These are phyloP conservation scores for Caenorhabditis sp. DNA, from an alignment of 2,888 invertebrate species.

Conservation along the genomic window DNA sequence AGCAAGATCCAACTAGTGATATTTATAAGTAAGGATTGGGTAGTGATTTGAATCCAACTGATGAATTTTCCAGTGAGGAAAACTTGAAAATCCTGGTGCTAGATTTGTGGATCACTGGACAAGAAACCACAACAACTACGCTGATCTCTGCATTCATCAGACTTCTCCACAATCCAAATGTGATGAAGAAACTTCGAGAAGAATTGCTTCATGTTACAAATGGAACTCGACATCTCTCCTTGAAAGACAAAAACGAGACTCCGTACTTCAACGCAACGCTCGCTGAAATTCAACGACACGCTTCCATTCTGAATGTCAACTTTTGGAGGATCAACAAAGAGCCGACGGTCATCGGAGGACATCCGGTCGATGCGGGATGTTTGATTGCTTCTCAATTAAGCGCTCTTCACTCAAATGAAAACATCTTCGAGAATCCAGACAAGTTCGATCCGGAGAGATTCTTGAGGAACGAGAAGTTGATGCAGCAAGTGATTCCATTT, in stretches of 20 bases:
- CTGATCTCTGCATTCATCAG: constrained; percentile 56
- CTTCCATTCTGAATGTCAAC: no score
- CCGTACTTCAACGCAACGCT: no score
- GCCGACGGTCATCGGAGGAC: constrained; percentile 45
- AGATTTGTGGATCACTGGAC: constrained; percentile 70
- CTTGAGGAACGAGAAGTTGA: constrained; percentile 50
- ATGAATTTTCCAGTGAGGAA: constrained; percentile 37
- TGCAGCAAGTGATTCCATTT: constrained; percentile 60
- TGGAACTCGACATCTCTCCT: constrained; percentile 20
- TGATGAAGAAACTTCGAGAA: constrained; percentile 46
- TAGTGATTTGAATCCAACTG: not conserved
- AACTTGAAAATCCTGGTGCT: constrained; percentile 40
- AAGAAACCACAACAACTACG: constrained; percentile 68
- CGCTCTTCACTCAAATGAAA: constrained; percentile 56
- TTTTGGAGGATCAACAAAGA: no score
- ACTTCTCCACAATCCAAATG: constrained; percentile 62
- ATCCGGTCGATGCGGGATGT: constrained; percentile 46
- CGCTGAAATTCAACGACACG: no score
- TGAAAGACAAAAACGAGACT: constrained; percentile 5
- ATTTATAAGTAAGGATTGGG: constrained; percentile 15
- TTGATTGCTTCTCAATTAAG: constrained; percentile 52
- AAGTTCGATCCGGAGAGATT: constrained; percentile 66
- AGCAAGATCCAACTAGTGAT: constrained; percentile 24
- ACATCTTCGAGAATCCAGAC: constrained; percentile 48
- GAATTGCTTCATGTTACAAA: constrained; percentile 48